Evolutionary conservation across 1,140 invertebrate species (phyloP), one percentile per base, ranked within the genome.

Genomic region (Holotrichia oblita): DNA sequence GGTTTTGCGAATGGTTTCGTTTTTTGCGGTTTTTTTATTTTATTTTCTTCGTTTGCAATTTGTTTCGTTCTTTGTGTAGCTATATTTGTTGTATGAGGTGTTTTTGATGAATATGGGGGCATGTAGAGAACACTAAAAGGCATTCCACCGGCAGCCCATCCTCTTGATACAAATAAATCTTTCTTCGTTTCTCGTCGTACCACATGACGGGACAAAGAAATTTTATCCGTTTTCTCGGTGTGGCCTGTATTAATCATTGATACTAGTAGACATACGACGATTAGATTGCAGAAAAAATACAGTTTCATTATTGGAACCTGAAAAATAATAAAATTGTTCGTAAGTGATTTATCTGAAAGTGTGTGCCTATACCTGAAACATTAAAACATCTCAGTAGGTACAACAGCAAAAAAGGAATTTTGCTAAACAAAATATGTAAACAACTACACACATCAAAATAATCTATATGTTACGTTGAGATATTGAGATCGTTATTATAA

Each of bases 51-150:
- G 6, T 42, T 24, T 42, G 20, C 24, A 3, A 42, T 27, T 41
- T 17, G 7, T 34, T 41, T 74, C 17, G 0, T 40, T 74, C 17
- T 40, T n/a, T n/a, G n/a, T 41, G 17, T 1, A 20, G 73, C 55
- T 61, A 55, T 78, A 69, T 17, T 22, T 78, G 61, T 59, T 24
- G 69, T 41, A 17, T 61, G 73, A 8, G 79, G 61, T 14, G 77
- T 44, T 77, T 82, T 81, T 9, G 82, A 76, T 2, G 69, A 75
- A 73, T 84, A 82, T n/a, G 82, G 81, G 77, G 80, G 85, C 85
- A 87, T 85, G 76, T 90, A 89, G 0, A 90, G 84, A 10, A 89
- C 87, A 22, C 87, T 89, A 80, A 89, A 90, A 0, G 89, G 89
- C 85, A 89, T 87, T 24, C 89, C 88, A 20, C 86, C 87, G 12